Base-by-base conservation (phyloP, 2,797 vertebrate genomes). In the Euphonia xanthogaster region DNA sequence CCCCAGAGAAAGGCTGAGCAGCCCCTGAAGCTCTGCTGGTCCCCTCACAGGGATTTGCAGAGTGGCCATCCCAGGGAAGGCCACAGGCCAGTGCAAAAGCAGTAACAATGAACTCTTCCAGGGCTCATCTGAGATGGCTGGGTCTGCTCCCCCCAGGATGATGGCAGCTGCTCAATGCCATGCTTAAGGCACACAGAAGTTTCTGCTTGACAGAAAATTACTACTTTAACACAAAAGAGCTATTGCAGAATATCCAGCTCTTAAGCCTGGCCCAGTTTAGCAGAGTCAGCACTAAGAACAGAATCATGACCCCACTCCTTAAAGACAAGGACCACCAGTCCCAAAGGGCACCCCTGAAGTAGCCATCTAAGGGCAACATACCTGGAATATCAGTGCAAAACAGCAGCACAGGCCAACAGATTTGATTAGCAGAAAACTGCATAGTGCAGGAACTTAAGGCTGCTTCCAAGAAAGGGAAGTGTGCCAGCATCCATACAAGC, bases 401-500 rank as follows among this genome's bases (percentile, higher is more conserved):
- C 44, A 91, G 90, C 73, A 78, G 88, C 88, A 92, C 54, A 73
- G 40, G 75, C 61, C 92, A 91, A 87, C 45, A 89, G 93, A 85
- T 80, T 37, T 82, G 67, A 85, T 80, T 74, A 95, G 88, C 72
- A 93, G 84, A 80, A 87, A 85, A 58, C 72, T 61, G 91, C 84
- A 18, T 65, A 88, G 66, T 16, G 61, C 84, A 77, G 86, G 51
- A 93, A 63, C 72, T 58, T 68, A 95, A 78, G 58, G 70, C 85
- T 90, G 90, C 73, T 93, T 86, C 82, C 75, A 78, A 75, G 82
- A 19, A 93, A 86, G 79, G 81, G 79, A 87, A 93, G 66, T 81
- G 42, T 91, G 94, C 73, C 93, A 94, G 92, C 85, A 93, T 35
- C 94, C 95, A 91, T 12, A 65, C 78, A 86, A 75, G 79, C 75